Evolutionary conservation across 1,140 invertebrate genomes (phyloP).

Genomic region (Halesus radiatus): DNA sequence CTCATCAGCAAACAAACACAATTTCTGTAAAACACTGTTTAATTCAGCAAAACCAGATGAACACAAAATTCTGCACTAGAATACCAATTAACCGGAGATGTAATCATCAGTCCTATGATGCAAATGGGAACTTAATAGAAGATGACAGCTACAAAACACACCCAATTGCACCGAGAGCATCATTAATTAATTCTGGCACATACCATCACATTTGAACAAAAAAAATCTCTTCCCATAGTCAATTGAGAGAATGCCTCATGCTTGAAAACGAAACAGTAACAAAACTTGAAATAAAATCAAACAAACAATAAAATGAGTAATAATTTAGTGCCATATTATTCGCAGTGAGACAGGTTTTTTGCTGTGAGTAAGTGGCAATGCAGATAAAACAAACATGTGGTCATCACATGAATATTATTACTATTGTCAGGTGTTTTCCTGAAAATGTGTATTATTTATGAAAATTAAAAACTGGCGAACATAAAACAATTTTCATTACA

Average conservation of each 20-base stretch:
- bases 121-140: too few relatives aligned
- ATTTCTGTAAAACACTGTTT: too few relatives aligned
- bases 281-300: too few relatives aligned
- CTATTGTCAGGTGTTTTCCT: neutral
- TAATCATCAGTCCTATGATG: too few relatives aligned
- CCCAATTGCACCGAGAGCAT: too few relatives aligned
- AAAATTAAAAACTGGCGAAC: neutral
- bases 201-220: neutral
- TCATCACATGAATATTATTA: neutral
- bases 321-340: neutral
- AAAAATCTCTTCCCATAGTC: neutral
- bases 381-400: conserved; percentile 3
- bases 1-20: too few relatives aligned
- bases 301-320: conserved; percentile 2
- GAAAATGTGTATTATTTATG: neutral
- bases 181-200: too few relatives aligned
- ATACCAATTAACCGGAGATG: too few relatives aligned
- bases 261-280: neutral
- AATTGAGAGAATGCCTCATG: neutral
- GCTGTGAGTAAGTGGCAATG: neutral
- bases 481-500: neutral
- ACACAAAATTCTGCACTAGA: too few relatives aligned
- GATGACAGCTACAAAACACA: too few relatives aligned
- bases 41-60: too few relatives aligned
- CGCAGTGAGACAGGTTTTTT: neutral